These are phyloP conservation scores for Sarcophaga bullata DNA, from an alignment of 1,140 invertebrate genomes.

Conservation along the genomic window DNA sequence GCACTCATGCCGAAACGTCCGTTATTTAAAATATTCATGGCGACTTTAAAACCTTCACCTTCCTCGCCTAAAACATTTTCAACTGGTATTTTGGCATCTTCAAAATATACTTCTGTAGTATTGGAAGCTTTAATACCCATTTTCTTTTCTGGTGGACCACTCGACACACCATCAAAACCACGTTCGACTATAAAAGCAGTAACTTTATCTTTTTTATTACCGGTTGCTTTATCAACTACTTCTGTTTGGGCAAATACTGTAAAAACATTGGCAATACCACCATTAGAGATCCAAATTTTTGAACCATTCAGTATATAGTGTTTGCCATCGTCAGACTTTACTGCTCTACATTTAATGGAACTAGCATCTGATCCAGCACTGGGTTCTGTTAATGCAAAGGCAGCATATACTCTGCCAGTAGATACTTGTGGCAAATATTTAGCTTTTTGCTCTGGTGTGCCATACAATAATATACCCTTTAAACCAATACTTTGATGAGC, in stretches of 20 bases:
- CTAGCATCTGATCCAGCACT: slow-evolving; percentile 93
- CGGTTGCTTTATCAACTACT: slow-evolving; percentile 76
- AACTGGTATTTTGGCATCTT: slow-evolving; percentile 93
- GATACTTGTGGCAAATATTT: slow-evolving; percentile 93
- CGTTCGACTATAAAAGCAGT: slow-evolving; percentile 98
- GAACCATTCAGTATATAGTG: slow-evolving; percentile 96
- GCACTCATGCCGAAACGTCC: slow-evolving; percentile 99
- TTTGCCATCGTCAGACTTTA: slow-evolving; percentile 86
- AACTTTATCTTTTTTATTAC: slow-evolving; percentile 79
- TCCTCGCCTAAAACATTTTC: slow-evolving; percentile 95
- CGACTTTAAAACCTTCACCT: slow-evolving; percentile 99
- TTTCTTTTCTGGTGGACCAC: slow-evolving; percentile 96
- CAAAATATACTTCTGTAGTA: slow-evolving; percentile 96
- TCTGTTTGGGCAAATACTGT: slow-evolving; percentile 98
- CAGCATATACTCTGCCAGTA: slow-evolving; percentile 84
- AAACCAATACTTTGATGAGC: slow-evolving; percentile 94
- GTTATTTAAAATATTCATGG: slow-evolving; percentile 99
- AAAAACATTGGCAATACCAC: slow-evolving; percentile 96
- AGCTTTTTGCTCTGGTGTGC: slow-evolving; percentile 86
- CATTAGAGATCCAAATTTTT: slow-evolving; percentile 99
- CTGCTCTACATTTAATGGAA: slow-evolving; percentile 83
- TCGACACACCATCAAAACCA: slow-evolving; percentile 92
- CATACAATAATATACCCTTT: slow-evolving; percentile 93
- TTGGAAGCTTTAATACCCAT: slow-evolving; percentile 99
- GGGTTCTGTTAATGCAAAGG: slow-evolving; percentile 97